phyloP scores from a whole-genome alignment of 2,888 invertebrate species.

The Creontiades dilutus region DNA sequence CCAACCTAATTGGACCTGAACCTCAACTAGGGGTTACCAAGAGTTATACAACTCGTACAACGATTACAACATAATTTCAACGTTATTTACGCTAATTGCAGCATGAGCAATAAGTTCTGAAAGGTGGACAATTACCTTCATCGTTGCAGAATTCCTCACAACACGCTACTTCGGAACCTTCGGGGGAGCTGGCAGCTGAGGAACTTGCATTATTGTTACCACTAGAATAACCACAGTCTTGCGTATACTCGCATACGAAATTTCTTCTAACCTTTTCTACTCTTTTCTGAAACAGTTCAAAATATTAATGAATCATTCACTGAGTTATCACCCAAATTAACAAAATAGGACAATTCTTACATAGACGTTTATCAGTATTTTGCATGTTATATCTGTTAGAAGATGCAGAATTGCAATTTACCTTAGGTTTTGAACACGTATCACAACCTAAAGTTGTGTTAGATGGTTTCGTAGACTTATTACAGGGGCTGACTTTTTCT shows the following conservation, averaged over 20 bases:
- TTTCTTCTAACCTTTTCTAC: slow-evolving; percentile 57
- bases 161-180: slow-evolving; percentile 94
- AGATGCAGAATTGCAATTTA: neutral
- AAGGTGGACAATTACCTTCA: slow-evolving; percentile 79
- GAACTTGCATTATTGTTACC: slow-evolving; percentile 88
- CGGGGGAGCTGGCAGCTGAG: slow-evolving; percentile 89
- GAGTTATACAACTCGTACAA: no score
- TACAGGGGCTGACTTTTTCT: slow-evolving; percentile 56
- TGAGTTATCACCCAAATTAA: no score
- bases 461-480: slow-evolving; percentile 39
- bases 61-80: no score
- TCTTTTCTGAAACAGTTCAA: slow-evolving; percentile 57
- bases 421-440: slow-evolving; percentile 63
- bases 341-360: no score
- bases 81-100: no score
- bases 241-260: slow-evolving; percentile 83
- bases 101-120: no score
- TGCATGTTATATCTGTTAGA: no score
- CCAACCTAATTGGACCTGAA: no score
- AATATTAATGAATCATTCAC: neutral
- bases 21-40: no score
- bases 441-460: slow-evolving; percentile 44
- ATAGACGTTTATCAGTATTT: no score
- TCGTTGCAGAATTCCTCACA: slow-evolving; percentile 93
- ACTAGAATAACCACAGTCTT: slow-evolving; percentile 94